Conservation (phyloP, 2,888 invertebrate species). For the Ecliptopera silaceata region DNA sequence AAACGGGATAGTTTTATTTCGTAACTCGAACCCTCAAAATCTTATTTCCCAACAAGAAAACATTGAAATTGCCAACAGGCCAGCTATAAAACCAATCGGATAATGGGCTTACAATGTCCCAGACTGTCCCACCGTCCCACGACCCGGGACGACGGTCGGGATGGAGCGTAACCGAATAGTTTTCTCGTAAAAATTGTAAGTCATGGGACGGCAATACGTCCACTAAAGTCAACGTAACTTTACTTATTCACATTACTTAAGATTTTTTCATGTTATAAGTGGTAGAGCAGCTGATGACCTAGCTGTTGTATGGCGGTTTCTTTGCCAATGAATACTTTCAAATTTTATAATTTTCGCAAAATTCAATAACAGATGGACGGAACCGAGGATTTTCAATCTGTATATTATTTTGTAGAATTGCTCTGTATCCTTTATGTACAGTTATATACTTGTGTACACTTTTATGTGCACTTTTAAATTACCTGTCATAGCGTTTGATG, state of each 20-base stretch:
- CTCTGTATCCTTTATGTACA: too few species aligned
- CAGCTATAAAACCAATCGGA: conserved; percentile 34
- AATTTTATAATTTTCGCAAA: too few species aligned
- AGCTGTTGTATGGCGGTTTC: too few species aligned
- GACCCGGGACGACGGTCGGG: neutral
- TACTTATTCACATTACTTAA: neutral
- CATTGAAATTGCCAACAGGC: conserved; percentile 26
- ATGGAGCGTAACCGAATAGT: conserved; percentile 39
- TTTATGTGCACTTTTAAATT: too few species aligned
- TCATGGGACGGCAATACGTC: conserved; percentile 1
- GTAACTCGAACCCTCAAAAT: conserved; percentile 24
- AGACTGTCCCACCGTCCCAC: conserved; percentile 2
- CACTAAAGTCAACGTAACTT: neutral
- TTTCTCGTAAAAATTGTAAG: conserved; percentile 48
- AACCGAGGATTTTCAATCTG: too few species aligned
- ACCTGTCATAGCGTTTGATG: too few species aligned
- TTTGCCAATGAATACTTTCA: too few species aligned
- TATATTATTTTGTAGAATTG: too few species aligned
- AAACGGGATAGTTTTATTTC: conserved; percentile 16
- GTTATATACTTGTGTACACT: too few species aligned
- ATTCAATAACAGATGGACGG: too few species aligned
- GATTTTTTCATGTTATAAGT: too few species aligned
- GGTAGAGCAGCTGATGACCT: too few species aligned
- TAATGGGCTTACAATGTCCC: conserved; percentile 33
- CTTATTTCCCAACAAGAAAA: conserved; percentile 31